Evolutionary conservation across 2,888 invertebrate genomes (phyloP), one percentile per base, ranked within the genome.

Genomic region (Erannis defoliaria): DNA sequence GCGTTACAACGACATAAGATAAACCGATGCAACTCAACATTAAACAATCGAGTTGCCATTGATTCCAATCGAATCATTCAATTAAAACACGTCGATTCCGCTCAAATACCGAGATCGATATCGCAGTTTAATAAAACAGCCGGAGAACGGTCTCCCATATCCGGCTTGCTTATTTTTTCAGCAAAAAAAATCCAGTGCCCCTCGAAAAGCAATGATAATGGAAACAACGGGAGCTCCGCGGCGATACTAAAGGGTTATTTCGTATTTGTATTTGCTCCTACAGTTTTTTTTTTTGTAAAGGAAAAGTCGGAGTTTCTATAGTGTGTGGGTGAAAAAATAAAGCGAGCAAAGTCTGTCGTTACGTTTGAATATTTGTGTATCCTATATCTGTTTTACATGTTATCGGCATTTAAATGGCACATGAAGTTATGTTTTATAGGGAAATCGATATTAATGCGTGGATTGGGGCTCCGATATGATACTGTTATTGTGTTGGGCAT

Each of bases 51-150:
- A 71, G 73, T 76, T 78, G 80, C 81, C 78, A 80, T 82, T 80
- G 78, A 81, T 81, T 76, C 71, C 67, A 76, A 78, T 78, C 75
- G 78, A 78, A 81, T 85, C 79, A 85, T 88, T 88, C 85, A 88
- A 88, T 88, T 88, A 86, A 85, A 85, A 75, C 72, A 71, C 74
- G 68, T 70, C 73, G 69, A 67, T 67, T 73, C 69, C 75, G 78
- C 59, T 68, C 71, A 75, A 85, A 81, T 78, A 74, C 70, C 78
- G 82, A 87, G 90, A 91, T 90, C 86, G 81, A 86, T 90, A 90
- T 91, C 89, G 82, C 84, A 81, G 84, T 87, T 90, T 90, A 90
- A 91, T 90, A 89, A 90, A 90, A 88, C 90, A 90, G 89, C 85
- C 84, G 88, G 86, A 78, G 84, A 85, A 85, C 84, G 81, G 67